Percentiles rank a stretch among this genome's conserved stretches.
Evolutionary conservation across 2,888 invertebrate genomes (phyloP).

Genomic region (Nudaria mundana): DNA sequence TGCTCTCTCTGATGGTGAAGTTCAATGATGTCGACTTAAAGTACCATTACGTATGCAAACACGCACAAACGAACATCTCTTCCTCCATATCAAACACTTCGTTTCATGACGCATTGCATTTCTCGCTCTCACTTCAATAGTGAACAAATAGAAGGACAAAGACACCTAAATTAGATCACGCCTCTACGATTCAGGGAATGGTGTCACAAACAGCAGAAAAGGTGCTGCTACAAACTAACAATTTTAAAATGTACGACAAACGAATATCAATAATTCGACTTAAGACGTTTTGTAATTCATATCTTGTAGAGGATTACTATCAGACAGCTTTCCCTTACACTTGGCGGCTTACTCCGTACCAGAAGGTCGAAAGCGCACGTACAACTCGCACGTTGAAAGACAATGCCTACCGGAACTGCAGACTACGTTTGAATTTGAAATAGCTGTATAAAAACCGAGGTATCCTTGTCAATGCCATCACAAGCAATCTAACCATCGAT

Average conservation of each 20-base stretch:
- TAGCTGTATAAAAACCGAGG: conserved; percentile 79
- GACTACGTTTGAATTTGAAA: conserved; percentile 76
- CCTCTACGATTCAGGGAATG: conserved; percentile 67
- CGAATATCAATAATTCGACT: conserved; percentile 42
- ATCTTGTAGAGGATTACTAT: conserved; percentile 63
- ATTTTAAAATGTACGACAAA: conserved; percentile 52
- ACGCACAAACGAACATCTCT: conserved; percentile 51
- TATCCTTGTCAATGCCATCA: conserved; percentile 75
- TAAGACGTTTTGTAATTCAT: conserved; percentile 55
- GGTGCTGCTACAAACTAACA: background rate
- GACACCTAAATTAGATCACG: conserved; percentile 60
- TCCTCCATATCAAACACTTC: conserved; percentile 69
- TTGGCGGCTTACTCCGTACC: conserved; percentile 44
- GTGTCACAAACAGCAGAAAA: conserved; percentile 74
- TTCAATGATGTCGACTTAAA: conserved; percentile 67
- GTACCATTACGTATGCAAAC: conserved; percentile 62
- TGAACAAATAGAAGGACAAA: conserved; percentile 31
- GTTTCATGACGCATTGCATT: conserved; percentile 37
- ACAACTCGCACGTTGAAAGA: conserved; percentile 60
- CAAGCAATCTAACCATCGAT: conserved; percentile 65
- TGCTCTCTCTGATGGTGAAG: conserved; percentile 64
- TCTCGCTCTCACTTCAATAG: conserved; percentile 44
- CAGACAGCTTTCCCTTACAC: conserved; percentile 80
- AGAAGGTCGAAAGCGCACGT: conserved; percentile 63
- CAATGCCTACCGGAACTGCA: conserved; percentile 75